These are phyloP conservation scores for Procambarus clarkii DNA, from an alignment of 1,140 invertebrate species.

Conservation along the genomic window DNA sequence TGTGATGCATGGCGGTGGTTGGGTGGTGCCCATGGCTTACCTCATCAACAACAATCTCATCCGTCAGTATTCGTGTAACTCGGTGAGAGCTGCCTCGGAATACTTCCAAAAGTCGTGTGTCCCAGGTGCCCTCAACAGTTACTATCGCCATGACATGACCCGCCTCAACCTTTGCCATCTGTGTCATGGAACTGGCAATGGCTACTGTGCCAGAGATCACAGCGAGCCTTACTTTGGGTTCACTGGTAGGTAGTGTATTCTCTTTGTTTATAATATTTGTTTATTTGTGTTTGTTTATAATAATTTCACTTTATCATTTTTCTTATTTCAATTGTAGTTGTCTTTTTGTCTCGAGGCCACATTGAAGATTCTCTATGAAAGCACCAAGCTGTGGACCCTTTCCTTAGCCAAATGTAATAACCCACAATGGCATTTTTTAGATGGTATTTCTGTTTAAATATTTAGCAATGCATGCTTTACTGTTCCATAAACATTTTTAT, in stretches of 20 bases:
- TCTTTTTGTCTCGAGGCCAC: too few species aligned
- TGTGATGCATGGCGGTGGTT: constrained; percentile 93
- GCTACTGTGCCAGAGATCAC: constrained; percentile 89
- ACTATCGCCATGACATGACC: constrained; percentile 88
- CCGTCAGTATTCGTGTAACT: constrained; percentile 92
- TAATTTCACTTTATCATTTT: too few species aligned
- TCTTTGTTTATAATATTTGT: too few species aligned
- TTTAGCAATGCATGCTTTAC: too few species aligned
- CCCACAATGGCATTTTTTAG: too few species aligned
- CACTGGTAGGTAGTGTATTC: constrained; percentile 78
- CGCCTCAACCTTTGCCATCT: constrained; percentile 94
- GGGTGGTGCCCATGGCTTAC: constrained; percentile 95
- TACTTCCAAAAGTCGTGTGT: constrained; percentile 95
- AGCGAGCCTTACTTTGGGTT: constrained; percentile 93
- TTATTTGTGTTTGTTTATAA: too few species aligned
- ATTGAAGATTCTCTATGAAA: too few species aligned
- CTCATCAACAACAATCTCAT: constrained; percentile 96
- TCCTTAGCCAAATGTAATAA: too few species aligned
- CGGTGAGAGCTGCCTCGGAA: constrained; percentile 90
- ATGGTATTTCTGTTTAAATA: too few species aligned
- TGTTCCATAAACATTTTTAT: too few species aligned
- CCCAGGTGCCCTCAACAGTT: constrained; percentile 88
- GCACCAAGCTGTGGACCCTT: too few species aligned
- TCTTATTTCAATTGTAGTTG: too few species aligned
- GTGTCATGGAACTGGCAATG: constrained; percentile 90